Percentiles rank a stretch among this genome's conserved stretches.
These are phyloP conservation scores for Pleuronectes platessa DNA, from an alignment of 2,113 vertebrate species.

Conservation along the genomic window DNA sequence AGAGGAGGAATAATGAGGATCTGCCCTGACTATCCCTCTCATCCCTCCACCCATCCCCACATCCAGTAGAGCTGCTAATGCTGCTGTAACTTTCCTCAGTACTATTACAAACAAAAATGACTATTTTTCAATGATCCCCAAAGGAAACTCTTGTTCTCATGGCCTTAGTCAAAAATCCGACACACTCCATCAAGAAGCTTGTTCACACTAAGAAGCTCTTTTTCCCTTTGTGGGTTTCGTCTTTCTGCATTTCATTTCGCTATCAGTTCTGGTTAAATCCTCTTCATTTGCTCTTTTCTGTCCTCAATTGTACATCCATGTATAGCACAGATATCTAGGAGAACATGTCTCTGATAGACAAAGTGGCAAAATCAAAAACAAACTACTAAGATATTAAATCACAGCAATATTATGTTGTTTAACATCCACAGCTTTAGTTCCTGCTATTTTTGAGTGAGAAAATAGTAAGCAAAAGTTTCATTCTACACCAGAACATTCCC, in stretches of 20 bases:
- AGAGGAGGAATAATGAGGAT: constrained; percentile 62
- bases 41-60: constrained; percentile 27
- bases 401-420: not conserved
- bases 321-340: too few relatives aligned
- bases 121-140: constrained; percentile 4
- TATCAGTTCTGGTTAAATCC: not conserved
- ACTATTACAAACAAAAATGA: not conserved
- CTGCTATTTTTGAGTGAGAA: too few relatives aligned
- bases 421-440: too few relatives aligned
- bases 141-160: constrained; percentile 11
- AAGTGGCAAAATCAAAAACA: not conserved
- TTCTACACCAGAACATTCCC: not conserved
- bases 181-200: not conserved
- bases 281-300: not conserved
- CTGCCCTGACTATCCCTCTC: constrained; percentile 40
- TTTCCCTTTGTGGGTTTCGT: not conserved
- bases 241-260: not conserved
- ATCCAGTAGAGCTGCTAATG: constrained; percentile 4
- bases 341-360: not conserved
- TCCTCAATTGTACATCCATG: too few relatives aligned
- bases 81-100: constrained; percentile 14
- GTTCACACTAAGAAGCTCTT: not conserved
- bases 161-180: not conserved
- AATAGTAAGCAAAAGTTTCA: too few relatives aligned
- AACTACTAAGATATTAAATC: not conserved